These are phyloP conservation scores for Ormyrus rosae DNA, from an alignment of 2,888 invertebrate genomes.

Conservation along the genomic window DNA sequence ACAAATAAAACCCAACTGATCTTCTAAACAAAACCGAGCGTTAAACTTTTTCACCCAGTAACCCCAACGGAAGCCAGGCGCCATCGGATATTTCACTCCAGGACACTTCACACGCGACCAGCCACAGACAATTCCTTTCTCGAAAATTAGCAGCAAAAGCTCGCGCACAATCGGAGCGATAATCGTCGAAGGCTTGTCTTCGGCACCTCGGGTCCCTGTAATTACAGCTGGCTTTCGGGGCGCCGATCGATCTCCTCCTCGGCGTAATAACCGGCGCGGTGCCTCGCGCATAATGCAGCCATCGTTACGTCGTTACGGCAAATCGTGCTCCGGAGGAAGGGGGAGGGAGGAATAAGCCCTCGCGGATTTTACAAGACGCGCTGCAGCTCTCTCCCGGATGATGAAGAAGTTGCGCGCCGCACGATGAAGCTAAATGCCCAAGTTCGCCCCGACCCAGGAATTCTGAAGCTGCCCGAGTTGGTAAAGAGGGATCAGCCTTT, in stretches of 20 bases:
- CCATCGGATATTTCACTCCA: no score
- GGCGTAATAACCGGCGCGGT: neutral
- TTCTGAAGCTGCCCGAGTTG: neutral
- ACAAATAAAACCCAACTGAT: no score
- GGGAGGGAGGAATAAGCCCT: conserved; percentile 3
- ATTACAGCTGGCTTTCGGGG: conserved; percentile 34
- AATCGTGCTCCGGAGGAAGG: conserved; percentile 16
- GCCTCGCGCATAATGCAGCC: conserved; percentile 26
- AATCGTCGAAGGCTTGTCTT: conserved; percentile 16
- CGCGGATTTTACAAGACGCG: conserved; percentile 5
- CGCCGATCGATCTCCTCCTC: conserved; percentile 9
- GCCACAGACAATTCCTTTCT: neutral
- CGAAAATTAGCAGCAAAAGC: neutral
- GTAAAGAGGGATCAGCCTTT: neutral
- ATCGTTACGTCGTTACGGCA: conserved; percentile 33
- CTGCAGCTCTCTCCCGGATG: neutral
- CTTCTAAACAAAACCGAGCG: no score
- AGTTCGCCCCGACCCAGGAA: conserved; percentile 6
- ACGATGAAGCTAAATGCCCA: neutral
- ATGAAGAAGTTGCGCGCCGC: conserved; percentile 13
- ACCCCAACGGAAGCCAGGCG: no score
- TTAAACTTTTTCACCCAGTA: no score
- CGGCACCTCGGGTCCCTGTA: neutral
- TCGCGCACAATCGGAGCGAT: conserved; percentile 11
- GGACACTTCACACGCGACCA: no score